These are phyloP conservation scores for Drosophila kambysellisi DNA, from an alignment of 2,888 invertebrate species.

Conservation along the genomic window DNA sequence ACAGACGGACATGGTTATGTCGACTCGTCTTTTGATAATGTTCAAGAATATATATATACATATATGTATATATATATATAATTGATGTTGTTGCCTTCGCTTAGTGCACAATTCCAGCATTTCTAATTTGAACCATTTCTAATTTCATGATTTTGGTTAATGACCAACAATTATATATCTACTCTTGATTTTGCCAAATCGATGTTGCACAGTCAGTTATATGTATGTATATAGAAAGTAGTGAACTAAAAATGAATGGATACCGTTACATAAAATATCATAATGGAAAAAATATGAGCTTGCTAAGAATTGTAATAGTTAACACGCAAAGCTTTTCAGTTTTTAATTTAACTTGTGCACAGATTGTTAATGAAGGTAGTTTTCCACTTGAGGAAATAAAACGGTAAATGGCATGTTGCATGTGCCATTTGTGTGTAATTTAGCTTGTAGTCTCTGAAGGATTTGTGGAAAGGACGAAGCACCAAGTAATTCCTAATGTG, in stretches of 20 bases:
- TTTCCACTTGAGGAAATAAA: slow-evolving; percentile 29
- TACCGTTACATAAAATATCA: not conserved
- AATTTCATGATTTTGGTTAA: not conserved
- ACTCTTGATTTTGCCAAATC: not conserved
- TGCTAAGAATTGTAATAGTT: slow-evolving; percentile 15
- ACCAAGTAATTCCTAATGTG: slow-evolving; percentile 16
- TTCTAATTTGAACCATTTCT: no score
- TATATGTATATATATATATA: not conserved
- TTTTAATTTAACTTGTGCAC: slow-evolving; percentile 22
- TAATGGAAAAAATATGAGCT: not conserved
- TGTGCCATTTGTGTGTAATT: slow-evolving; percentile 28
- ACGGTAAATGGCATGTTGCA: slow-evolving; percentile 40
- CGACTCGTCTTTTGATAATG: not conserved
- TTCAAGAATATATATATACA: not conserved
- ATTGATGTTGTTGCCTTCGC: no score
- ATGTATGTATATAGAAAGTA: not conserved
- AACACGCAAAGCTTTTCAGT: slow-evolving; percentile 10
- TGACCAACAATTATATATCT: not conserved
- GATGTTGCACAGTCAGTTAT: not conserved
- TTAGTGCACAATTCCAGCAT: no score
- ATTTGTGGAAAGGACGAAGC: slow-evolving; percentile 25
- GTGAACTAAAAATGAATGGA: not conserved
- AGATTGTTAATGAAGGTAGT: slow-evolving; percentile 12
- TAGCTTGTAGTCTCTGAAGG: slow-evolving; percentile 33
- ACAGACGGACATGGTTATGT: not conserved